Conservation (phyloP, 2,797 vertebrate species). For the Microctenopoma stevenorrisi region DNA sequence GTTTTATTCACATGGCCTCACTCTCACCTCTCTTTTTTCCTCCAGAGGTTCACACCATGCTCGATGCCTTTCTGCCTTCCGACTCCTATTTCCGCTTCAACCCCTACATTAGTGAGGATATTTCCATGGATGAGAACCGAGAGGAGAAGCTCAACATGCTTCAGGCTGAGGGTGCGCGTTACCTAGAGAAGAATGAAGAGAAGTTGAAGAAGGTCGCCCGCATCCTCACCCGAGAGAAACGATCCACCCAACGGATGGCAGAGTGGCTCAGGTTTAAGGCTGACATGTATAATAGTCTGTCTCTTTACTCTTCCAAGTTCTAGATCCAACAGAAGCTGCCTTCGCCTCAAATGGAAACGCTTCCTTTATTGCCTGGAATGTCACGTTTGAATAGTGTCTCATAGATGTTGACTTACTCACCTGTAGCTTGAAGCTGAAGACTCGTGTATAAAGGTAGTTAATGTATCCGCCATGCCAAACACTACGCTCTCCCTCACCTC, state of each 20-base stretch:
- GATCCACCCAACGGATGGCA: slow-evolving; percentile 84
- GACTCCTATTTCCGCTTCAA: slow-evolving; percentile 97
- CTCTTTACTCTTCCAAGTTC: slow-evolving; percentile 71
- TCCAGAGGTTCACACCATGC: slow-evolving; percentile 95
- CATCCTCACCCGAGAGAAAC: slow-evolving; percentile 89
- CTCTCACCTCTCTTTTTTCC: slow-evolving; percentile 17
- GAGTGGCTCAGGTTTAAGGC: slow-evolving; percentile 90
- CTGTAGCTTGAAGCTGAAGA: slow-evolving; percentile 23
- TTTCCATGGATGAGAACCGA: slow-evolving; percentile 92
- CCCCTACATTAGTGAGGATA: slow-evolving; percentile 93
- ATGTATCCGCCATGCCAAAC: slow-evolving; percentile 34
- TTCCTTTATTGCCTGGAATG: slow-evolving; percentile 4
- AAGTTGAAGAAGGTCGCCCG: slow-evolving; percentile 90
- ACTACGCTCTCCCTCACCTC: slow-evolving; percentile 4
- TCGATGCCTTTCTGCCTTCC: slow-evolving; percentile 91
- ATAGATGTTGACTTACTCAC: slow-evolving; percentile 15
- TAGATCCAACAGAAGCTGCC: slow-evolving; percentile 37
- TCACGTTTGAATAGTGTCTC: slow-evolving; percentile 18
- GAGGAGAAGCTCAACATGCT: slow-evolving; percentile 91
- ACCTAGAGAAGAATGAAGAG: slow-evolving; percentile 93
- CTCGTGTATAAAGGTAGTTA: background rate
- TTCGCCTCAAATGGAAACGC: slow-evolving; percentile 35
- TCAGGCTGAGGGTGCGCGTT: slow-evolving; percentile 88
- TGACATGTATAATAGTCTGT: slow-evolving; percentile 89
- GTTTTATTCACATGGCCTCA: slow-evolving; percentile 18